phyloP scores from a whole-genome alignment of 2,113 vertebrate genomes.

The Ceyx melanurus region DNA sequence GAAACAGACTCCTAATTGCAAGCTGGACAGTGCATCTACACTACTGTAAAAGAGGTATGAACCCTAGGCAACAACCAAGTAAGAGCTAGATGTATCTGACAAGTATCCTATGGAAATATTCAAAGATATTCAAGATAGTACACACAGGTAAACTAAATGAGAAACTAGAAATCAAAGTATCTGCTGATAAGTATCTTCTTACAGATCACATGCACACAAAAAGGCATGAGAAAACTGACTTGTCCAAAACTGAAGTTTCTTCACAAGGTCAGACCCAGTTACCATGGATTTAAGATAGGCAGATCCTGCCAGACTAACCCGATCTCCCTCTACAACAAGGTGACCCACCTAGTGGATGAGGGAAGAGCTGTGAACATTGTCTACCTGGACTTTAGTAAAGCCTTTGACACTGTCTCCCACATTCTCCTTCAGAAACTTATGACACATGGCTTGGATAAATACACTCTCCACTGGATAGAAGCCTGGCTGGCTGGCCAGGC shows the following conservation, averaged over 20 bases:
- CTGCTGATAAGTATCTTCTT: neutral
- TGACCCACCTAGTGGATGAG: too few species aligned
- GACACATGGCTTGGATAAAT: too few species aligned
- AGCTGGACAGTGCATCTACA: neutral
- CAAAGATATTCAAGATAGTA: neutral
- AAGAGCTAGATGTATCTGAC: neutral
- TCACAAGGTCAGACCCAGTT: neutral
- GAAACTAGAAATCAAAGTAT: neutral
- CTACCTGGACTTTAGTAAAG: too few species aligned
- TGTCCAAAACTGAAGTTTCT: neutral
- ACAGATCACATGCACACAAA: neutral
- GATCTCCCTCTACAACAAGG: too few species aligned
- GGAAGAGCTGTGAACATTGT: too few species aligned
- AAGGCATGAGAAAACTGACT: neutral
- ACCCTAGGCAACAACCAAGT: neutral
- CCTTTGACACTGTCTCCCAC: too few species aligned
- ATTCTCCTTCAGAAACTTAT: too few species aligned
- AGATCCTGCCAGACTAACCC: too few species aligned
- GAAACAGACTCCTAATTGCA: neutral
- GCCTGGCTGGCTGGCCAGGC: too few species aligned
- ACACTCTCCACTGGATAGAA: too few species aligned
- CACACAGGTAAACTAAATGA: neutral
- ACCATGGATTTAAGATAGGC: too few species aligned
- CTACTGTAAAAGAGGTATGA: neutral
- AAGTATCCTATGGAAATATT: neutral